Conservation (phyloP, 2,888 invertebrate species). For the Germaria angustata region DNA sequence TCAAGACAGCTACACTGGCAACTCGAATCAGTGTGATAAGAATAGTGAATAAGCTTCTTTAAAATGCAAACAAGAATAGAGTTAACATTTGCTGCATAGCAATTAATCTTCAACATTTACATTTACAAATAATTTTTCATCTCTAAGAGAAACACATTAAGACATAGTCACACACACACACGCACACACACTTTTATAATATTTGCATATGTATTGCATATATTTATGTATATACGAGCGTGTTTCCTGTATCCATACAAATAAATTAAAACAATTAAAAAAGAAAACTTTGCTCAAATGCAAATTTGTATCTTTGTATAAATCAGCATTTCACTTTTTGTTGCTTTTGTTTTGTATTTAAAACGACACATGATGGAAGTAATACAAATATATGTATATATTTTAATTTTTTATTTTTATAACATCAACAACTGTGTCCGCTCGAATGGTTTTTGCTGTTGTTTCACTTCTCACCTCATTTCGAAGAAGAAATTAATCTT, state of each 20-base stretch:
- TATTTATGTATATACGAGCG: neutral
- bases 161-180: neutral
- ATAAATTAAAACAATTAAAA: conserved; percentile 20
- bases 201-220: conserved; percentile 1
- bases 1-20: no score
- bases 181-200: neutral
- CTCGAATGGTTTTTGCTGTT: neutral
- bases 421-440: conserved; percentile 9
- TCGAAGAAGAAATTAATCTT: neutral
- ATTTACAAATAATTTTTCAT: conserved; percentile 63
- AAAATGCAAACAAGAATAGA: conserved; percentile 64
- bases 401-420: neutral
- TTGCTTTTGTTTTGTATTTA: neutral
- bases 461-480: neutral
- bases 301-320: conserved; percentile 24
- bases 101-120: conserved; percentile 64
- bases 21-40: conserved; percentile 43
- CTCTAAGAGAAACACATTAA: conserved; percentile 23
- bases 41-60: conserved; percentile 61
- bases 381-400: conserved; percentile 4
- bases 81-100: conserved; percentile 65
- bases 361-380: conserved; percentile 14
- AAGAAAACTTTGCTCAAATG: conserved; percentile 1
- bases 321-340: conserved; percentile 23
- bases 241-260: neutral